Base-by-base conservation (phyloP, 2,113 vertebrate species). In the Corynorhinus townsendii region DNA sequence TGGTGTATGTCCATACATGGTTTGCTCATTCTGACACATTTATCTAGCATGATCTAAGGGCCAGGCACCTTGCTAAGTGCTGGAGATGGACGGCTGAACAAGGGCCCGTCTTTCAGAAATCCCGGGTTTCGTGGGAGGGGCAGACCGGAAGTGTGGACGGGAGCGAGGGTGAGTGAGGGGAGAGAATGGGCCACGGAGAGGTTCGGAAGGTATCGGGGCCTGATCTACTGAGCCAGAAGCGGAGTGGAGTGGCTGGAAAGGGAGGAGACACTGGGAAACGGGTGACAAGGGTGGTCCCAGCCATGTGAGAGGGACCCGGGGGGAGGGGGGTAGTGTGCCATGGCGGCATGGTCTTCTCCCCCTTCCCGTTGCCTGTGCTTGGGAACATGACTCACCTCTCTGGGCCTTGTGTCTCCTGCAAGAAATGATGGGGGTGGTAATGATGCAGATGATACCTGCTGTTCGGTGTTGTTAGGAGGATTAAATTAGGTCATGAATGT, bases 101-200 rank as follows among this genome's bases (percentile, higher is more conserved):
- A 40, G 45, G 8, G 5, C 40, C 14, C 3, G 0, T 75, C 30
- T 52, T 38, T 16, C 3, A n/a, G 38, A 26, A 38, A 19, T 4
- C 16, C 45, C 6, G 4, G 3, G 26, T n/a, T 49, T 52, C 6
- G 3, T 15, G 64, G 33, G 59, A 59, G 35, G 11, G 47, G 11
- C 49, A 16, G 54, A 47, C 35, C 7, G 64, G 73, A 52, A 24
- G 9, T 20, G 43, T 40, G 38, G 38, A 9, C 3, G 26, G 72
- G 19, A 11, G 6, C 26, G 5, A 11, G 9, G 15, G 10, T 10
- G 9, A 16, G 12, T 4, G 7, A 1, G 4, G 5, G 30, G 7
- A 1, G 1, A 5, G 40, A 4, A 10, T 0, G 30, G 62, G 17
- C n/a, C 20, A 15, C 9, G 0, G 35, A 75, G 33, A 69, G 68